These are phyloP conservation scores for Psilopogon haemacephalus DNA, from an alignment of 2,113 vertebrate genomes.

Conservation along the genomic window DNA sequence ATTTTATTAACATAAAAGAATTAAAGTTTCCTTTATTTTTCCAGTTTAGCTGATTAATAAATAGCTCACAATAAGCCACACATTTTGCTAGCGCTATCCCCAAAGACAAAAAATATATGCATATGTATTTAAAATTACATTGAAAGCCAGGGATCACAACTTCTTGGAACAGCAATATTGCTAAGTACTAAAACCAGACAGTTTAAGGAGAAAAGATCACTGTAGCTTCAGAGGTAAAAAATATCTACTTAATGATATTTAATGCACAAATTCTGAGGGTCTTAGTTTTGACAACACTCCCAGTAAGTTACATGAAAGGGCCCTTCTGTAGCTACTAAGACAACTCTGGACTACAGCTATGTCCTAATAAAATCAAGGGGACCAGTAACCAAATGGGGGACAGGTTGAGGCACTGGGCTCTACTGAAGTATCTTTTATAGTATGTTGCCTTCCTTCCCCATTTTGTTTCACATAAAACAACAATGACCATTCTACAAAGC, in stretches of 20 bases:
- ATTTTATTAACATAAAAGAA: not conserved
- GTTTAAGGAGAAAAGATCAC: not conserved
- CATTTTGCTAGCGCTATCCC: not conserved
- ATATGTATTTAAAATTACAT: not conserved
- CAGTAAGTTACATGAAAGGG: not conserved
- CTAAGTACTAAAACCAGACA: not conserved
- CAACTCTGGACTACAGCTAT: not conserved
- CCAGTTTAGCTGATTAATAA: not conserved
- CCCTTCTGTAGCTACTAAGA: not conserved
- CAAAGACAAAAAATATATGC: not conserved
- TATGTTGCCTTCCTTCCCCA: not conserved
- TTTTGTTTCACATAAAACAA: not conserved
- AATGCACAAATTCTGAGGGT: not conserved
- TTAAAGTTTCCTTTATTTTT: not conserved
- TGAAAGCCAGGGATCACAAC: not conserved
- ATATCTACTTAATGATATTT: not conserved
- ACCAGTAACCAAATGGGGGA: not conserved
- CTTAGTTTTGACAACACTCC: not conserved
- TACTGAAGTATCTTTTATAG: not conserved
- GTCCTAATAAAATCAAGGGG: not conserved
- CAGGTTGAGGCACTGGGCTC: not conserved
- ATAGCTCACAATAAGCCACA: not conserved
- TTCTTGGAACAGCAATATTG: not conserved
- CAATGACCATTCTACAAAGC: not conserved
- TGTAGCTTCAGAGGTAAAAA: not conserved